Evolutionary conservation across 2,797 vertebrate genomes (phyloP).

Genomic region (Gallinago stenura): DNA sequence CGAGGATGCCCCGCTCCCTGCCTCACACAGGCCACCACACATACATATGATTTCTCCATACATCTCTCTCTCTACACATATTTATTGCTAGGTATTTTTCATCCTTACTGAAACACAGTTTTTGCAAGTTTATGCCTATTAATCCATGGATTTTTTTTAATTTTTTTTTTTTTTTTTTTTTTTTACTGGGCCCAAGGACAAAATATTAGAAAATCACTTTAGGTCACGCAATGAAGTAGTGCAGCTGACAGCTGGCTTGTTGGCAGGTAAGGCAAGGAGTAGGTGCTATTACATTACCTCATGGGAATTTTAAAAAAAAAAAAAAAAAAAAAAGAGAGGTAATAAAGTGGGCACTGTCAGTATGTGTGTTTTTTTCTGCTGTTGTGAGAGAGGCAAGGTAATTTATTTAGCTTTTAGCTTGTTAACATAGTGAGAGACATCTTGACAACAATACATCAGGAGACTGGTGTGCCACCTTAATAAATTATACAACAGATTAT

Average conservation of each 20-base stretch:
- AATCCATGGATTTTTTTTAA: background rate
- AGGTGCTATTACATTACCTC: background rate
- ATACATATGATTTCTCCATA: background rate
- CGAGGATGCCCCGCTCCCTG: background rate
- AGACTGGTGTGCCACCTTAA: constrained; percentile 19
- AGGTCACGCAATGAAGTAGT: background rate
- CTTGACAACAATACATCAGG: constrained; percentile 4
- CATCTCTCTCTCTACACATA: background rate
- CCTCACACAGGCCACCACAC: background rate
- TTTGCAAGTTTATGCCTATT: background rate
- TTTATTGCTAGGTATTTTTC: background rate
- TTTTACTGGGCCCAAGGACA: background rate
- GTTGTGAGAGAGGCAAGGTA: background rate
- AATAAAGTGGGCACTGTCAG: background rate
- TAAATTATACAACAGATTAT: constrained; percentile 43
- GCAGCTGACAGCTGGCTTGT: background rate
- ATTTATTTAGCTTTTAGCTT: constrained; percentile 29
- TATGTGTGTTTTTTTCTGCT: background rate
- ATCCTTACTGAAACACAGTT: background rate
- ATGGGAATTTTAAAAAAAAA: background rate
- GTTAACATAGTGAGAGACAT: background rate
- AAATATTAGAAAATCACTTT: background rate
- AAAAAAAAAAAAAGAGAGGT: background rate
- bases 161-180: too few relatives aligned
- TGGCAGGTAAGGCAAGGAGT: background rate